Evolutionary conservation across 2,113 vertebrate genomes (phyloP), one percentile per base, ranked within the genome.

Genomic region (Datnioides undecimradiatus): DNA sequence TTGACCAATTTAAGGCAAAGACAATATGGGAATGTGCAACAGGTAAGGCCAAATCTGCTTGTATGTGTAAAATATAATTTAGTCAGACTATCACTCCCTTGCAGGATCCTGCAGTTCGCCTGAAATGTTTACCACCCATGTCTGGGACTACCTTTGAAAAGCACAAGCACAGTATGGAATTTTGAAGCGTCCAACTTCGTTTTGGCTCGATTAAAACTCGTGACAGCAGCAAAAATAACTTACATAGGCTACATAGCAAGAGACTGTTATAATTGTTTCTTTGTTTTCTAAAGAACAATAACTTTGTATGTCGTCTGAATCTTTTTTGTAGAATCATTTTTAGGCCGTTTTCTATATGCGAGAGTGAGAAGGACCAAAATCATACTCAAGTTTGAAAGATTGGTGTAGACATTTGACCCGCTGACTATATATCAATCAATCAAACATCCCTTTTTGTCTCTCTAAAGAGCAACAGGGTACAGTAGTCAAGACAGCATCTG

Each of bases 191-290:
- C 87, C 84, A 90, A 73, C 46, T 78, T 87, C 13, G 46, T 75
- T 76, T 83, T 75, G 88, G 79, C 83, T 87, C 60, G 72, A 92
- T 85, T 89, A 82, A 91, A 89, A 93, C 83, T 87, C 90, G 89
- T 90, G 91, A 92, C 78, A 73, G 83, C 88, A 91, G 87, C 90
- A 93, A 92, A 90, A 94, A 93, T 87, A 90, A 89, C 80, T 57
- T 92, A 79, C 79, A 82, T 90, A 91, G 80, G 41, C 83, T 80
- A 90, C 79, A 88, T 92, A 93, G 84, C 90, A 85, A 93, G 87
- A 94, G 94, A 95, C 95, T 95, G 95, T 95, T 95, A 95, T 84
- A 88, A 91, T 87, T 93, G 90, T 92, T 92, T 91, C 80, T 93
- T 94, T 91, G 79, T 94, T 95, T 95, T 95, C 84, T 94, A 94